A percentile compares a stretch with the other conserved stretches of the same genome.
Evolutionary conservation across 2,888 invertebrate genomes (phyloP).

Genomic region (Apamea monoglypha): DNA sequence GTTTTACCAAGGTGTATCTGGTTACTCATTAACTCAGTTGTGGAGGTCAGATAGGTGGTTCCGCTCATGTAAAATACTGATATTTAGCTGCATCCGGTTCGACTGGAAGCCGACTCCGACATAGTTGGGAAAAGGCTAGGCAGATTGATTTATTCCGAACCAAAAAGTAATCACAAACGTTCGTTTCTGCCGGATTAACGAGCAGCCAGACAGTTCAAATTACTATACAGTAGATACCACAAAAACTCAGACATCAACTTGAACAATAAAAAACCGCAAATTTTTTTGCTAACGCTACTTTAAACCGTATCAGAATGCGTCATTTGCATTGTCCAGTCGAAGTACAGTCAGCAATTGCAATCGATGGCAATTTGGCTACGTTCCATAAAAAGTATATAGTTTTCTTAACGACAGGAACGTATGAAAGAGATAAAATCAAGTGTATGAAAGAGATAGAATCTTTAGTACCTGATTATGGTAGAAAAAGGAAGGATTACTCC

Average conservation of each 20-base stretch:
- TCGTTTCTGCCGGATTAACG: not conserved
- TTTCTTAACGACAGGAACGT: conserved; percentile 19
- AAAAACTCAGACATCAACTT: conserved; percentile 34
- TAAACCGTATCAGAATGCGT: conserved; percentile 34
- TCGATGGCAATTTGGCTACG: conserved; percentile 32
- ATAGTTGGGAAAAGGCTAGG: not conserved
- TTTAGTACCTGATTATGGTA: not conserved
- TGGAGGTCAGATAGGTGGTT: not conserved
- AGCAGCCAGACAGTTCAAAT: not conserved
- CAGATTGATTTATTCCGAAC: not conserved
- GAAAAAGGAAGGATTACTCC: not conserved
- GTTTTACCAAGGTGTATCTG: not conserved
- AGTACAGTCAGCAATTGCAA: conserved; percentile 30
- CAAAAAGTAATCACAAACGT: not conserved
- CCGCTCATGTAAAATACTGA: not conserved
- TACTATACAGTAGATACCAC: not conserved
- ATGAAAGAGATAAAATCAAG: not conserved
- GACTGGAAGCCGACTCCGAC: no score
- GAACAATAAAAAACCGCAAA: not conserved
- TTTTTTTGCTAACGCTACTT: conserved; percentile 27
- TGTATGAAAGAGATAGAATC: conserved; percentile 6
- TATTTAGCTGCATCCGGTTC: no score
- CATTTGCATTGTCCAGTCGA: conserved; percentile 16
- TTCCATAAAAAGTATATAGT: conserved; percentile 34
- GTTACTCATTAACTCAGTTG: not conserved